Evolutionary conservation across 2,797 vertebrate genomes (phyloP), one percentile per base, ranked within the genome.

Genomic region (Pseudochirops corinnae): DNA sequence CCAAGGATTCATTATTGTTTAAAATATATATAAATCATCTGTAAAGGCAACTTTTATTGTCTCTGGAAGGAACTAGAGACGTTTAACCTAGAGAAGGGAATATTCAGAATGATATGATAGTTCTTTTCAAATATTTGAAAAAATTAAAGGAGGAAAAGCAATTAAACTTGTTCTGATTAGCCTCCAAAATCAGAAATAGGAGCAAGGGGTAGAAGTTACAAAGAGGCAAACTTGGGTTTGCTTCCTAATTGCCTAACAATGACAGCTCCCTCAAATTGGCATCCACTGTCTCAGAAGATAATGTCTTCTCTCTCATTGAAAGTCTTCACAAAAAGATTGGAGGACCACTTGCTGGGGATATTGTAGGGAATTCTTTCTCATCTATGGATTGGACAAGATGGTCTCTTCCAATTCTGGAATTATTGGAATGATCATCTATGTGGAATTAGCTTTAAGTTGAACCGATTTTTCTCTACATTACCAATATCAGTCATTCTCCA

Each of bases 401-500:
- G n/a, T 9, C 33, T 39, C 18, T 39, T 46, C 18, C n/a, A 82
- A 10, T 46, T 82, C 18, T 82, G n/a, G 24, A 82, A 46, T 82
- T 21, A 21, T 82, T 18, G 21, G 18, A 82, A 1, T 46, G 67
- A 33, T 57, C 53, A 50, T 14, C 53, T 62, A 0, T 4, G 18
- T 6, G 39, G 60, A 55, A n/a, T 7, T 39, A 60, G 33, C 33
- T 56, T 82, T 92, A 82, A n/a, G 39, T 82, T 82, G 21, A 82
- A 82, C 67, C 91, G 92, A 46, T 24, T 46, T 56, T 90, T 91
- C 52, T 91, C 31, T 46, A 50, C 60, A 91, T 18, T 60, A 60
- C 58, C 29, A 39, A 60, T 92, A 96, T 56, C 31, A 55, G 95
- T 95, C 93, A 90, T 91, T 91, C 82, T 94, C 26, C 18, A 90